phyloP scores from a whole-genome alignment of 2,888 invertebrate genomes.

The Pedicia rivosa region DNA sequence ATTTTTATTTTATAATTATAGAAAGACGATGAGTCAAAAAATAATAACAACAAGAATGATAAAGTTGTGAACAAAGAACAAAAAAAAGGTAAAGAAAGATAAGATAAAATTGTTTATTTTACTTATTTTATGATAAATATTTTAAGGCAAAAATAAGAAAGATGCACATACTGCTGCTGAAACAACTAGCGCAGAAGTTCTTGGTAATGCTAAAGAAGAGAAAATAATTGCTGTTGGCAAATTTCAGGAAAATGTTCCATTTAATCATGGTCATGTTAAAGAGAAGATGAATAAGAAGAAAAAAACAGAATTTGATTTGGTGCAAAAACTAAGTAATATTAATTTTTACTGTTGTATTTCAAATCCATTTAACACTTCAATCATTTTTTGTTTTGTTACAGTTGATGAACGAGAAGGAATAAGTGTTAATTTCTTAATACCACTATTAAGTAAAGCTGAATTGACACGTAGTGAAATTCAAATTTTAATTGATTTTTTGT shows the following conservation, averaged over 20 bases:
- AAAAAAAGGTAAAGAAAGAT: too few relatives aligned
- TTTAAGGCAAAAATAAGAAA: not conserved
- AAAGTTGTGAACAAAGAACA: too few relatives aligned
- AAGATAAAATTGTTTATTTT: too few relatives aligned
- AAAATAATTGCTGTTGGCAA: not conserved
- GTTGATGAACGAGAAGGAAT: slow-evolving; percentile 54
- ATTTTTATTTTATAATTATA: too few relatives aligned
- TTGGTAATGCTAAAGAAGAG: not conserved
- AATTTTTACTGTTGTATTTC: too few relatives aligned
- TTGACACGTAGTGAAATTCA: slow-evolving; percentile 79
- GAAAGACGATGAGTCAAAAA: too few relatives aligned
- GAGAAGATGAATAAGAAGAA: slow-evolving; percentile 33
- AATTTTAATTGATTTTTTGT: slow-evolving; percentile 70
- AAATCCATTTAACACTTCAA: not conserved
- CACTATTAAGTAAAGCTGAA: slow-evolving; percentile 62
- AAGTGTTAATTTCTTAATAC: slow-evolving; percentile 50
- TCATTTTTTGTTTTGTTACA: slow-evolving; percentile 22
- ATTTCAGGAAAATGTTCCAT: not conserved
- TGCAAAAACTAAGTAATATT: slow-evolving; percentile 37
- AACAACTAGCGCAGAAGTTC: not conserved
- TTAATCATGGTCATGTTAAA: not conserved
- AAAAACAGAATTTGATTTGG: slow-evolving; percentile 36
- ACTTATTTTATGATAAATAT: too few relatives aligned
- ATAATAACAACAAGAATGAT: too few relatives aligned
- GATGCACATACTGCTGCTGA: not conserved